Evolutionary conservation across 2,797 vertebrate species (phyloP).

Genomic region (Peromyscus aztecus): DNA sequence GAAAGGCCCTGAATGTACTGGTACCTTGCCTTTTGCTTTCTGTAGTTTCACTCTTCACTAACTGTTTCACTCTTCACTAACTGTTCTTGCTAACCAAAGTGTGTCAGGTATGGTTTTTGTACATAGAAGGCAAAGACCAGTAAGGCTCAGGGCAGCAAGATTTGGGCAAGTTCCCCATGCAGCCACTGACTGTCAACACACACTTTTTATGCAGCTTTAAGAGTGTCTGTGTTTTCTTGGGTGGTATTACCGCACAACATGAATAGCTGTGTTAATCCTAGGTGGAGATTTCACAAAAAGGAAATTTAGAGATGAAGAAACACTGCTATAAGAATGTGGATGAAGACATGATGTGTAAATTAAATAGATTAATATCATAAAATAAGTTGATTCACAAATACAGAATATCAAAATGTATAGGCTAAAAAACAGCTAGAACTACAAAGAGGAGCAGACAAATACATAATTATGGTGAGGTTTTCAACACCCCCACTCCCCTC

Average conservation of each 20-base stretch:
- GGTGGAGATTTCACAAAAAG: not conserved
- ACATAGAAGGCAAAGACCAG: not conserved
- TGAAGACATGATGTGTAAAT: not conserved
- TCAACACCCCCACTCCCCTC: not conserved
- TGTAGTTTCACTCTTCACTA: not conserved
- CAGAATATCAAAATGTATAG: not conserved
- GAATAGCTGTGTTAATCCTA: constrained; percentile 16
- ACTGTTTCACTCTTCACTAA: not conserved
- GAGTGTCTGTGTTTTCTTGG: not conserved
- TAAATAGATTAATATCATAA: not conserved
- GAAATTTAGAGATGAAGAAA: not conserved
- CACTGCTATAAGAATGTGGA: not conserved
- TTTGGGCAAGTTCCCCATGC: not conserved
- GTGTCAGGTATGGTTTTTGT: not conserved
- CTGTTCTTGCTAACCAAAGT: not conserved
- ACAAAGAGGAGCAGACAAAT: not conserved
- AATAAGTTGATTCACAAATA: not conserved
- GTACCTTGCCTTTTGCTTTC: not conserved
- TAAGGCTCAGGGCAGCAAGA: not conserved
- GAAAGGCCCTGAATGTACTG: not conserved
- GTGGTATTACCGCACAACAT: not conserved
- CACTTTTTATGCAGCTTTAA: not conserved
- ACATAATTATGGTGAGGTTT: not conserved
- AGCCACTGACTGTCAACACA: not conserved
- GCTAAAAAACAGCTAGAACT: not conserved